phyloP scores from a whole-genome alignment of 2,888 invertebrate genomes.

The Germaria angustata region DNA sequence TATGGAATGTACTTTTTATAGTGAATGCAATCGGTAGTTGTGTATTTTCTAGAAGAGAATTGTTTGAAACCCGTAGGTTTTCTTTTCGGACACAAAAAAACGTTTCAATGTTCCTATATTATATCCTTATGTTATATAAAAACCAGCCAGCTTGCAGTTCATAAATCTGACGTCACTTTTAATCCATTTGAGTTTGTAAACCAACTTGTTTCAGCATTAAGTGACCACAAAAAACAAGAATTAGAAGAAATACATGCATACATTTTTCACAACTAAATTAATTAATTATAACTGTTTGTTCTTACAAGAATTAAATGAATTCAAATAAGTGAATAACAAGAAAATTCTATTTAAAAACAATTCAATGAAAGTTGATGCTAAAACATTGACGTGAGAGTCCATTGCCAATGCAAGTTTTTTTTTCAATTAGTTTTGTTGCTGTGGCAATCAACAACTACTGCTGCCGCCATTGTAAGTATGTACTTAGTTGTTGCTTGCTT shows the following conservation, averaged over 20 bases:
- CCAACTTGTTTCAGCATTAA: conserved; percentile 7
- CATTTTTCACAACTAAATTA: conserved; percentile 4
- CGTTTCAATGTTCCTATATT: no score
- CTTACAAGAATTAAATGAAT: conserved; percentile 41
- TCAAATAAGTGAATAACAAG: conserved; percentile 20
- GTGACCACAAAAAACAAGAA: conserved; percentile 50
- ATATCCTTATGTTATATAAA: neutral
- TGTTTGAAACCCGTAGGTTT: no score
- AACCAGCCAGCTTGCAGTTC: neutral
- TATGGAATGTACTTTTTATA: no score
- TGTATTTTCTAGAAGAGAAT: no score
- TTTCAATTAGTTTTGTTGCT: conserved; percentile 5
- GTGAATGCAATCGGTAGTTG: no score
- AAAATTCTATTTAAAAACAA: conserved; percentile 42
- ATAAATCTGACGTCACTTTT: conserved; percentile 33
- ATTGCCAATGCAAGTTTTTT: conserved; percentile 62
- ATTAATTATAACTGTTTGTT: neutral
- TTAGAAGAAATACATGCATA: conserved; percentile 37
- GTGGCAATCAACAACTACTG: conserved; percentile 23
- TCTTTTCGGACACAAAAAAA: no score
- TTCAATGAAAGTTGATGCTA: conserved; percentile 62
- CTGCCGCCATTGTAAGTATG: neutral
- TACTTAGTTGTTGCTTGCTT: conserved; percentile 24
- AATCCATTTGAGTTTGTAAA: neutral
- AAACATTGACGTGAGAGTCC: conserved; percentile 59